Conservation (phyloP, 2,888 invertebrate species). For the Drosophila anomelani region DNA sequence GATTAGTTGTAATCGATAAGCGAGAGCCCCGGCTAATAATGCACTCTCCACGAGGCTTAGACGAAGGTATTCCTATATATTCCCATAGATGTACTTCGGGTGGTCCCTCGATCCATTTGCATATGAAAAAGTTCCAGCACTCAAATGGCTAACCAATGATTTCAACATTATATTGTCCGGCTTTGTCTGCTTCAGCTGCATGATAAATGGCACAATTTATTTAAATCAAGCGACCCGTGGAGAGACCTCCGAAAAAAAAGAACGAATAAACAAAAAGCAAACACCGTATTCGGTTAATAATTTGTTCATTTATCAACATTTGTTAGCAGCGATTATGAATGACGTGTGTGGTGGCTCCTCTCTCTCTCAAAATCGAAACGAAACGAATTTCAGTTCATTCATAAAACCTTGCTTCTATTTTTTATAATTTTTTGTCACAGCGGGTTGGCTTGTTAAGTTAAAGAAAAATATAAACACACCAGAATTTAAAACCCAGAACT, state of each 20-base stretch:
- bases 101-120: conserved; percentile 68
- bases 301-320: conserved; percentile 79
- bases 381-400: conserved; percentile 58
- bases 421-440: conserved; percentile 25
- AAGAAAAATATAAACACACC: background rate
- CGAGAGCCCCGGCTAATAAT: conserved; percentile 56
- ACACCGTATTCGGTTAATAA: conserved; percentile 67
- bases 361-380: conserved; percentile 14
- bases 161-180: conserved; percentile 78
- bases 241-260: conserved; percentile 38
- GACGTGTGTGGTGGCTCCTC: conserved; percentile 64
- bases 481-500: background rate
- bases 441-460: conserved; percentile 19
- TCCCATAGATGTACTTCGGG: conserved; percentile 51
- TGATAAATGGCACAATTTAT: conserved; percentile 79
- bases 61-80: conserved; percentile 24
- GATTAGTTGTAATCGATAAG: conserved; percentile 83
- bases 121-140: conserved; percentile 71
- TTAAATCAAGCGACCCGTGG: conserved; percentile 65
- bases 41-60: conserved; percentile 43
- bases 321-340: conserved; percentile 79
- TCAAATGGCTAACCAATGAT: conserved; percentile 80
- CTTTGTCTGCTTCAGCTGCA: conserved; percentile 50
- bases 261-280: conserved; percentile 5
- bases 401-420: conserved; percentile 55